Conservation (phyloP, 2,888 invertebrate genomes). For the Cantharis rufa region DNA sequence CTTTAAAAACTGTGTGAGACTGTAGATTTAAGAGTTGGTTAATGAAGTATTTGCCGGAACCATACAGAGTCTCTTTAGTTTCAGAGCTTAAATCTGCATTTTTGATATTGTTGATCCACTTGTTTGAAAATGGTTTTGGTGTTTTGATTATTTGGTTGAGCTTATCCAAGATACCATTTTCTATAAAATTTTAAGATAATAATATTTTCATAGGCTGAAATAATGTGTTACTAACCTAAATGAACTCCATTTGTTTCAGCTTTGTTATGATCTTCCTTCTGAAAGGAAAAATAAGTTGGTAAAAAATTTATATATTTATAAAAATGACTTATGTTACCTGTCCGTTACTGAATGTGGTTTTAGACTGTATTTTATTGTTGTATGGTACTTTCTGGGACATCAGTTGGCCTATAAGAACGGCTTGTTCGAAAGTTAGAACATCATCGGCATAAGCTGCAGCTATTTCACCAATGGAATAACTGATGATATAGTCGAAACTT, state of each 20-base stretch:
- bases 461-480: not conserved
- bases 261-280: not conserved
- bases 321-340: not conserved
- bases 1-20: not conserved
- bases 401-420: not conserved
- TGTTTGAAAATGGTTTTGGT: not conserved
- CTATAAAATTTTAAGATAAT: not conserved
- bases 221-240: not conserved
- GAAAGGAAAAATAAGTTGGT: not conserved
- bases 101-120: not conserved
- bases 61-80: not conserved
- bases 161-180: not conserved
- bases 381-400: not conserved
- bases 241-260: not conserved
- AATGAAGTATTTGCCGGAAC: not conserved
- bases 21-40: not conserved
- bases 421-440: slow-evolving; percentile 8
- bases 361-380: not conserved
- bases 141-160: not conserved
- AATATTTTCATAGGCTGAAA: not conserved
- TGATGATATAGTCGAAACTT: not conserved
- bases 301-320: not conserved
- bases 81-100: not conserved
- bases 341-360: not conserved
- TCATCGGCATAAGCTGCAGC: slow-evolving; percentile 11